These are phyloP conservation scores for Rhopalosiphum maidis DNA, from an alignment of 1,140 invertebrate genomes.

Conservation along the genomic window DNA sequence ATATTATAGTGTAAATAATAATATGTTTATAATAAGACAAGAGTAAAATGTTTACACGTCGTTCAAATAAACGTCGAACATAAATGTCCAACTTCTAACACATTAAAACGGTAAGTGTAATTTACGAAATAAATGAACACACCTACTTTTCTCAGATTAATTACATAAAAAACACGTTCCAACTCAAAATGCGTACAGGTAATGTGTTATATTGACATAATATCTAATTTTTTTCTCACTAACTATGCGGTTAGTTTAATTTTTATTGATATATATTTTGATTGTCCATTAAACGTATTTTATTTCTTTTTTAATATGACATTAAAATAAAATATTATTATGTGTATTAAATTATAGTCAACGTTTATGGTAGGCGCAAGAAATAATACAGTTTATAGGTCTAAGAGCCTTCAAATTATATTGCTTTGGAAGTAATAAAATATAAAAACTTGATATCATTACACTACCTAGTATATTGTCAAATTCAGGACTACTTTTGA, in stretches of 20 bases:
- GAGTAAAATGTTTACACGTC: not conserved
- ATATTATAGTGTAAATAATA: not conserved
- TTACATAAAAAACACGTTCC: constrained; percentile 5
- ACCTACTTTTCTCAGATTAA: not conserved
- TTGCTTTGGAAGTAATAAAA: not conserved
- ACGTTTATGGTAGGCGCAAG: not conserved
- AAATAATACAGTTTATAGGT: not conserved
- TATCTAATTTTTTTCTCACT: not conserved
- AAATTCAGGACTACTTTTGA: not conserved
- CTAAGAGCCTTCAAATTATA: not conserved
- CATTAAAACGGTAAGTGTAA: not conserved
- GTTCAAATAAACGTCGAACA: not conserved
- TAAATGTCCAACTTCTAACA: not conserved
- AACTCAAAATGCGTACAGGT: not conserved
- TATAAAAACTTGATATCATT: not conserved
- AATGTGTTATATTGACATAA: not conserved
- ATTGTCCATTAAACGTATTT: not conserved
- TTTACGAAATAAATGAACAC: constrained; percentile 9
- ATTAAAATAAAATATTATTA: not conserved
- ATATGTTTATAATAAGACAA: not conserved
- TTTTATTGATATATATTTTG: not conserved
- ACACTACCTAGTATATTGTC: not conserved
- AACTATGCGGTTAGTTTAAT: not conserved
- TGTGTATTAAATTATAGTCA: not conserved
- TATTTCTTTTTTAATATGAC: not conserved